Base-by-base conservation (phyloP, 2,797 vertebrate species). In the Danio choprae region DNA sequence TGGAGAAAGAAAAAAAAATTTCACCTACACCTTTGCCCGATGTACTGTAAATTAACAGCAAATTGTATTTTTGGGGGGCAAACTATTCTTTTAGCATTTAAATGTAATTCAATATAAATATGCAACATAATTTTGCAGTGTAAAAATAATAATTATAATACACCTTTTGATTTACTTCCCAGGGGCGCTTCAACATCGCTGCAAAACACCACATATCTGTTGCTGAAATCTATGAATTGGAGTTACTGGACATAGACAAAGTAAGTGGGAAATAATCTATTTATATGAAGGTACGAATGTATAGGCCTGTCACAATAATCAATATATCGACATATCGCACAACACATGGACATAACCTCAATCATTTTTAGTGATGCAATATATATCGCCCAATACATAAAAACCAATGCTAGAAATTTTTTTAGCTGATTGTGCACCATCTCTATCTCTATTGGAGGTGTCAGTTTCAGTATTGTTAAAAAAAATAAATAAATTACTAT, bases 151-250 rank as follows among this genome's bases (percentile, higher is more conserved):
- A 20, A 22, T 51, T 4, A 4, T n/a, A 36, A 51, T 55, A 4
- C 12, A 41, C 10, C 71, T 36, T 18, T 64, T 46, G 53, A 36
- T 10, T 65, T 63, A 41, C 60, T 81, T 2, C 56, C 8, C 86
- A 95, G 94, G 94, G 94, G 18, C 92, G 94, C 10, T 95, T 95
- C 87, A 95, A 93, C 0, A 94, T 95, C 0, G 94, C 94, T 0
- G 94, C 93, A 18, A 95, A 95, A 75, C 94, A 95, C 83, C 94
- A 95, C 86, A 90, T 94, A 81, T 90, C 94, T 44, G 92, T 94
- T 4, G 94, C 94, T 0, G 94, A 95, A 87, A 93, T 95, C 86
- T 95, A 94, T 0, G 94, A 95, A 86, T 89, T 90, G 0, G 94
- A 95, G 77, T 84, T 95, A 81, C 84, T 94, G 81, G 94, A 95